Percentiles rank a stretch among this genome's conserved stretches.
Evolutionary conservation across 2,888 invertebrate genomes (phyloP).

Genomic region (Chrysomela aeneicollis): DNA sequence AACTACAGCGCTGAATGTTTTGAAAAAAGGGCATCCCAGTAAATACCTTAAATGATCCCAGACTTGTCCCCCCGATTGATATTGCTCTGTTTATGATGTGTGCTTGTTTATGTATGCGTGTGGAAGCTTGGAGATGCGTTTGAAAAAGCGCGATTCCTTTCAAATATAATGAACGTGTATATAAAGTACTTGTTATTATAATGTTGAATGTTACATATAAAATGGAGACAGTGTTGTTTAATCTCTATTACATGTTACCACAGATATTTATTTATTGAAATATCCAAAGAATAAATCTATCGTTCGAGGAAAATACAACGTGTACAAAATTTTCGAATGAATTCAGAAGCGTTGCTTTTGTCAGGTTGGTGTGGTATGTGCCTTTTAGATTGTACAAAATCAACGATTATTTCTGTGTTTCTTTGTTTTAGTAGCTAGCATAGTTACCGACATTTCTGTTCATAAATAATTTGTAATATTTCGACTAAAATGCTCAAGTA

Average conservation of each 20-base stretch:
- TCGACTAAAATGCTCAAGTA: conserved; percentile 44
- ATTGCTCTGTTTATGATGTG: neutral
- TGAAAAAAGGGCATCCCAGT: too few relatives aligned
- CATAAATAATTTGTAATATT: conserved; percentile 14
- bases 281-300: conserved; percentile 52
- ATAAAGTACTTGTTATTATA: conserved; percentile 49
- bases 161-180: conserved; percentile 25
- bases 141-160: conserved; percentile 17
- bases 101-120: neutral
- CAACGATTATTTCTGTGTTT: conserved; percentile 44
- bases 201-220: conserved; percentile 49
- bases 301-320: conserved; percentile 40
- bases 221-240: conserved; percentile 52
- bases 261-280: conserved; percentile 51
- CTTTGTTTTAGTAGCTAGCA: conserved; percentile 30
- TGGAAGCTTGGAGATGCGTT: neutral
- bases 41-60: too few relatives aligned
- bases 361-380: conserved; percentile 53
- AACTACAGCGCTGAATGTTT: too few relatives aligned
- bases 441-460: conserved; percentile 38
- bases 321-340: conserved; percentile 39
- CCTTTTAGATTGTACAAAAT: conserved; percentile 55
- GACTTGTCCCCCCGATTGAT: conserved; percentile 2
- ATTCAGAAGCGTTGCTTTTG: conserved; percentile 46
- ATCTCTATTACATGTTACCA: conserved; percentile 54